These are phyloP conservation scores for Hemibagrus guttatus DNA, from an alignment of 2,797 vertebrate species.

Conservation along the genomic window DNA sequence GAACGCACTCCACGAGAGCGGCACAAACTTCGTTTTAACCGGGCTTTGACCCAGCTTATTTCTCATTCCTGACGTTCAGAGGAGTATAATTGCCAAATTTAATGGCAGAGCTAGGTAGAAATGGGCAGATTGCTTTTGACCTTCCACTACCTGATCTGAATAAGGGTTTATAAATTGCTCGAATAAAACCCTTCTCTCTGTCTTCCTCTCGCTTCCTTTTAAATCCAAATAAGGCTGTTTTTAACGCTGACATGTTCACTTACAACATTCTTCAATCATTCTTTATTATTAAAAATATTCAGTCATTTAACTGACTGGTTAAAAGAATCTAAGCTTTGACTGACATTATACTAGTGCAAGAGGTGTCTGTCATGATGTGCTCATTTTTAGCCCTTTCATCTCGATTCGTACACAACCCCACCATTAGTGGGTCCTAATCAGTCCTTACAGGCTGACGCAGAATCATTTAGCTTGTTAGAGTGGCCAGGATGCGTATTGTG, in stretches of 20 bases:
- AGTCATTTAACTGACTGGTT: background rate
- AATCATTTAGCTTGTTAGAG: constrained; percentile 9
- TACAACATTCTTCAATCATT: background rate
- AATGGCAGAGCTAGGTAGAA: constrained; percentile 15
- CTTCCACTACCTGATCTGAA: constrained; percentile 44
- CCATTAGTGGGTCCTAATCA: constrained; percentile 3
- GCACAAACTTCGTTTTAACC: constrained; percentile 35
- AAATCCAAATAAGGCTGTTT: constrained; percentile 13
- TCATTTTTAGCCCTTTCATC: constrained; percentile 5
- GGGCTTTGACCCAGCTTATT: constrained; percentile 33
- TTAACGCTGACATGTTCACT: background rate
- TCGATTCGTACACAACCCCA: background rate
- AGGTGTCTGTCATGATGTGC: background rate
- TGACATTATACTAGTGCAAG: background rate
- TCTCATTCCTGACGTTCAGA: constrained; percentile 27
- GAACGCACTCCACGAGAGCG: constrained; percentile 8
- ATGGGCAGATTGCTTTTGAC: constrained; percentile 31
- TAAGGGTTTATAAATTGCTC: constrained; percentile 20
- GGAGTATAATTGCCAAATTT: constrained; percentile 41
- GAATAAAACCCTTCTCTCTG: background rate
- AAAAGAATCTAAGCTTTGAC: background rate
- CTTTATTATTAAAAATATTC: too few relatives aligned
- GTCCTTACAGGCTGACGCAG: constrained; percentile 1
- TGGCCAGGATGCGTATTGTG: background rate
- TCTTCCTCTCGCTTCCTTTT: background rate